Base-by-base conservation (phyloP, 1,140 invertebrate genomes). In the Papilio helenus region DNA sequence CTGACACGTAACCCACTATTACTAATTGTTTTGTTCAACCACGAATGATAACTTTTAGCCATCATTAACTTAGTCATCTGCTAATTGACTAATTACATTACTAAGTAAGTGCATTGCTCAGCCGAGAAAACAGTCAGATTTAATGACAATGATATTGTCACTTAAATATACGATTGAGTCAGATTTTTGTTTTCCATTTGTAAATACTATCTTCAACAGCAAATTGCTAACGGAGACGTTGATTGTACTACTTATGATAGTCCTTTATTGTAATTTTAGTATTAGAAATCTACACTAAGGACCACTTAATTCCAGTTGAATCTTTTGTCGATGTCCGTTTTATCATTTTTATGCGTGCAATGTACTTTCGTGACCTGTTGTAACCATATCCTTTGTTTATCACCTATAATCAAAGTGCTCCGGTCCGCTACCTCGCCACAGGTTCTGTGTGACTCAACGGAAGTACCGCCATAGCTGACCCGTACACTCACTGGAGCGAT, bases 351-450 rank as follows among this genome's bases (percentile, higher is more conserved):
- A 20, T 29, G 58, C n/a, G 23, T 26, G 58, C 23, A 23, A 10
- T 58, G 20, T 14, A 65, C 58, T 26, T 65, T 65, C 58, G 29
- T 2, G 10, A 9, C 58, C 10, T 65, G 23, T 1, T 23, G 23
- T 26, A 23, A 12, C 20, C 20, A 73, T 73, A 44, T 73, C 44
- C 42, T 74, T 49, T 74, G 44, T 44, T 20, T 68, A 49, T 74
- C 42, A 74, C 72, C 72, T 74, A 74, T 74, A 74, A 74, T 49
- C 72, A 74, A 49, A 74, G 20, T 74, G 42, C 9, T 74, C 42
- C 72, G 72, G 44, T 74, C 39, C 72, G 72, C 42, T 74, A 74
- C 72, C 44, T 68, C 34, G 39, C 72, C 9, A 74, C 72, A 74
- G 72, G 72, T 74, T 74, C 12, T 46, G 42, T 20, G 72, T 74